Conservation (phyloP, 2,113 vertebrate species). For the Corythoichthys haematopterus region DNA sequence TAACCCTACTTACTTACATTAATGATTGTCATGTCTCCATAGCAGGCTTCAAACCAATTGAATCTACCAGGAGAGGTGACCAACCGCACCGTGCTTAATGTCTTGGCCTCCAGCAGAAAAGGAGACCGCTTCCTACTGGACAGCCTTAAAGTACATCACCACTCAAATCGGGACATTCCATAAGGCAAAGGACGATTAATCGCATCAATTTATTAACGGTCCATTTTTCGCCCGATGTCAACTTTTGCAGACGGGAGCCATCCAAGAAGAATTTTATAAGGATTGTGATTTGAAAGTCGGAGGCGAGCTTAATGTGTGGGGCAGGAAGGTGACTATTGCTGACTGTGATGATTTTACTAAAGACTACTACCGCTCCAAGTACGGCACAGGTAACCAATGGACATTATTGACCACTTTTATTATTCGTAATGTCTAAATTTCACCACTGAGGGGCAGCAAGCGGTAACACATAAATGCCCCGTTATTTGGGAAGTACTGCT, state of each 20-base stretch:
- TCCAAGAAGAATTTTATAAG: slow-evolving; percentile 80
- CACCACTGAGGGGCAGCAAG: slow-evolving; percentile 66
- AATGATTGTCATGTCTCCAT: slow-evolving; percentile 28
- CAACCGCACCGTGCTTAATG: slow-evolving; percentile 78
- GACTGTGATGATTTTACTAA: slow-evolving; percentile 93
- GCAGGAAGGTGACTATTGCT: slow-evolving; percentile 79
- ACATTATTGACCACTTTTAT: background rate
- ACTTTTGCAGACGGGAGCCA: slow-evolving; percentile 76
- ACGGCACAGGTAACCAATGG: slow-evolving; percentile 62
- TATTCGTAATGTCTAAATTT: slow-evolving; percentile 16
- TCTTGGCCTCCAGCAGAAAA: slow-evolving; percentile 64
- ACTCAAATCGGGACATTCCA: background rate
- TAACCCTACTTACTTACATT: too few species aligned
- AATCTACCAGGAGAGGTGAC: slow-evolving; percentile 79
- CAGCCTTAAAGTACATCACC: slow-evolving; percentile 73
- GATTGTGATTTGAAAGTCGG: slow-evolving; percentile 84
- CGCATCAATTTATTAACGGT: too few species aligned
- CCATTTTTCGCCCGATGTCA: too few species aligned
- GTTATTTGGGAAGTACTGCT: too few species aligned
- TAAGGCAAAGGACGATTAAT: background rate
- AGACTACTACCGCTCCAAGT: slow-evolving; percentile 83
- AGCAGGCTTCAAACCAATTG: slow-evolving; percentile 64
- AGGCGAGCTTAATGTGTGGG: slow-evolving; percentile 83
- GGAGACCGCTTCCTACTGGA: slow-evolving; percentile 77
- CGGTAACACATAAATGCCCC: slow-evolving; percentile 1